Base-by-base conservation (phyloP, 2,113 vertebrate species). In the Odontesthes bonariensis region DNA sequence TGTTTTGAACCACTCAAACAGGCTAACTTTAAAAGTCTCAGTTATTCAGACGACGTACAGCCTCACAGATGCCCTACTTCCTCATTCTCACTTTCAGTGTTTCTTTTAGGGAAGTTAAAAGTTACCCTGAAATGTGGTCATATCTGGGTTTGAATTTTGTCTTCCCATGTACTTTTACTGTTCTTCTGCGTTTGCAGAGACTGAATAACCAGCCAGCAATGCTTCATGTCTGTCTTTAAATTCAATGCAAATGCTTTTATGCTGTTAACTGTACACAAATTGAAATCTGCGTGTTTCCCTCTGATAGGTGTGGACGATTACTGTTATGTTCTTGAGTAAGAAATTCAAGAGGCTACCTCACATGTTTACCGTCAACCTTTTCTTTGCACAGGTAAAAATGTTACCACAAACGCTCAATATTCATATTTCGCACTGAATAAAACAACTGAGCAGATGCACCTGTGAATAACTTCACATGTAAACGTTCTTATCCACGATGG, bases 341-440 rank as follows among this genome's bases (percentile, higher is more conserved):
- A 98, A 97, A 80, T 95, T 95, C 75, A 96, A 94, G 79, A 93
- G 95, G 57, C 91, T 97, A 82, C 98, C 98, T 79, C 97, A 99
- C 79, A 90, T 96, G 89, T 96, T 99, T 76, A 95, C 97, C 31
- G 90, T 94, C 42, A 97, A 99, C 84, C 93, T 99, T 52, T 95
- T 99, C 67, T 86, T 96, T 75, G 97, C 98, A 53, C 98, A 99
- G 95, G 98, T 98, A 73, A 95, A 93, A 23, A 67, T 17, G 11
- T 10, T 27, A 5, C 4, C 11, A 49, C 44, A 54, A n/a, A 12
- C 6, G 51, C 11, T 69, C 20, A 19, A 23, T 31, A 23, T 7
- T 57, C 35, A 14, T 20, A 16, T 44, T 20, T 54, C 9, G 3
- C 3, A 51, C 38, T 12, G 8, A 46, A n/a, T 33, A 1, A 44